These are phyloP conservation scores for Saimiri boliviensis DNA, from an alignment of 2,113 vertebrate genomes.

Conservation along the genomic window DNA sequence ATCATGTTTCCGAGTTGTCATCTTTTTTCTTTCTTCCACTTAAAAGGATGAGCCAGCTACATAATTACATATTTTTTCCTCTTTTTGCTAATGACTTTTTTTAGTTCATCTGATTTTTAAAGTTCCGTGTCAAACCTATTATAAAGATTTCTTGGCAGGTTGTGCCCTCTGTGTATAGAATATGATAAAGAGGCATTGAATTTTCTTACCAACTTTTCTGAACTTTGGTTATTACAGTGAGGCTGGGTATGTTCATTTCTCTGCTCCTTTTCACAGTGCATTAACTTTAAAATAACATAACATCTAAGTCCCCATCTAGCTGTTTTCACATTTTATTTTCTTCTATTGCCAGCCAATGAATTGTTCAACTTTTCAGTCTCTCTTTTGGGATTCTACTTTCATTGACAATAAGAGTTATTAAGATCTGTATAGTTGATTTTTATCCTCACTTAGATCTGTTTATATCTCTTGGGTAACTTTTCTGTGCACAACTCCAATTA, in stretches of 20 bases:
- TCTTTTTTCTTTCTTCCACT: constrained; percentile 6
- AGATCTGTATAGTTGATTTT: constrained; percentile 72
- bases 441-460: constrained; percentile 67
- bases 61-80: constrained; percentile 1
- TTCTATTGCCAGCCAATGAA: constrained; percentile 70
- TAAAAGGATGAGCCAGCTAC: background rate
- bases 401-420: constrained; percentile 75
- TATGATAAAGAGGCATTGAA: constrained; percentile 55
- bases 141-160: constrained; percentile 54
- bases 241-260: background rate
- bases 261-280: constrained; percentile 58
- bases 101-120: constrained; percentile 48
- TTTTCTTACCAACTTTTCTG: constrained; percentile 61
- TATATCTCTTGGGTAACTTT: constrained; percentile 60
- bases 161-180: constrained; percentile 54
- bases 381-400: constrained; percentile 68
- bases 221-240: constrained; percentile 53
- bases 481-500: constrained; percentile 66
- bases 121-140: background rate
- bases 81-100: constrained; percentile 50
- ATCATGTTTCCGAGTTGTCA: background rate
- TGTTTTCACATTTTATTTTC: constrained; percentile 77
- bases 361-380: constrained; percentile 61
- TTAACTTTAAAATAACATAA: constrained; percentile 80
- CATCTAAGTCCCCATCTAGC: constrained; percentile 70